Evolutionary conservation across 2,113 vertebrate genomes (phyloP).

Genomic region (Microtus montanus): DNA sequence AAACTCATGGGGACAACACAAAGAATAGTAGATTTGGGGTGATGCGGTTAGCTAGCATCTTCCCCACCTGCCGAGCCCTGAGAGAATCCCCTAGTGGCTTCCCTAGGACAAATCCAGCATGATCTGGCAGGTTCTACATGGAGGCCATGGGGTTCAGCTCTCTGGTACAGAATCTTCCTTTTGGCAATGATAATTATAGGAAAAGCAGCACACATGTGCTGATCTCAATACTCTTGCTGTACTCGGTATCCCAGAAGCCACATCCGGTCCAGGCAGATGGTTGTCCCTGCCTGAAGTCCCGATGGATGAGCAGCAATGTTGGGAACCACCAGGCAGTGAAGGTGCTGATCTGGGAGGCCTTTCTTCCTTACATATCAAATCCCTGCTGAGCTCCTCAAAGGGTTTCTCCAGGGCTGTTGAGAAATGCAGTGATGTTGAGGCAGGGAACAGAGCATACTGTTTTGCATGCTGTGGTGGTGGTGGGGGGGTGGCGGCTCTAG

Average conservation of each 20-base stretch:
- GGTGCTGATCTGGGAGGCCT: slow-evolving; percentile 92
- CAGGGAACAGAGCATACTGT: slow-evolving; percentile 75
- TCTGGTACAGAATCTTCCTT: slow-evolving; percentile 93
- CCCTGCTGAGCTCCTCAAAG: slow-evolving; percentile 90
- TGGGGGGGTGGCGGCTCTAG: too few species aligned
- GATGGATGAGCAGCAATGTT: slow-evolving; percentile 92
- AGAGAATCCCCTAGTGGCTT: slow-evolving; percentile 25
- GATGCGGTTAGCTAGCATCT: not conserved
- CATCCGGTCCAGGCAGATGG: slow-evolving; percentile 92
- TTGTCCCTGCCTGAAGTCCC: slow-evolving; percentile 94
- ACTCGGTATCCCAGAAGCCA: slow-evolving; percentile 94
- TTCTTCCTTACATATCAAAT: slow-evolving; percentile 93
- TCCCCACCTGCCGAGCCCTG: not conserved
- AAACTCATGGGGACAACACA: slow-evolving; percentile 27
- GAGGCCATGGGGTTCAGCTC: not conserved
- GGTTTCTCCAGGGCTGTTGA: slow-evolving; percentile 92
- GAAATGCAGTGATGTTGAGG: slow-evolving; percentile 94
- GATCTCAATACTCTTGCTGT: slow-evolving; percentile 93
- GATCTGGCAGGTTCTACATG: slow-evolving; percentile 19
- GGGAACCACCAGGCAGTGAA: slow-evolving; percentile 94
- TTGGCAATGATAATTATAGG: slow-evolving; percentile 84
- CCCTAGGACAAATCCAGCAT: slow-evolving; percentile 12
- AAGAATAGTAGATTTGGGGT: not conserved
- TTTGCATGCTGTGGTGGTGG: too few species aligned
- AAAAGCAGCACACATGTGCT: not conserved